Percentiles rank a stretch among this genome's conserved stretches.
These are phyloP conservation scores for Microplitis deprimator DNA, from an alignment of 2,888 invertebrate species.

Conservation along the genomic window DNA sequence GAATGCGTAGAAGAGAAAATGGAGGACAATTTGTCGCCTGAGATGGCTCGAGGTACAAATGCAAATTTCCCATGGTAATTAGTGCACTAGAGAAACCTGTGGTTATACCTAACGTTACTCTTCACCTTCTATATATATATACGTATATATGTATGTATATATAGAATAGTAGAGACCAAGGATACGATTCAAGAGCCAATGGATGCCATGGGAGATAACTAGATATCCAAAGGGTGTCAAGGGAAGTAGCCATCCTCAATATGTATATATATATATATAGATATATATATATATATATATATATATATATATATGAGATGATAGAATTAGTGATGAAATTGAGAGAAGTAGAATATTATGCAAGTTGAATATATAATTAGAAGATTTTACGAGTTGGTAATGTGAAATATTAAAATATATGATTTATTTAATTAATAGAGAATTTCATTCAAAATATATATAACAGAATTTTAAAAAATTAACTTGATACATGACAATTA, in stretches of 20 bases:
- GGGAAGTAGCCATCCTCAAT: conserved; percentile 11
- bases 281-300: background rate
- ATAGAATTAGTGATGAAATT: conserved; percentile 7
- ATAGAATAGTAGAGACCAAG: conserved; percentile 41
- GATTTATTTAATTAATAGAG: no score
- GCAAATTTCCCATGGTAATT: conserved; percentile 66
- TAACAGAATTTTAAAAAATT: no score
- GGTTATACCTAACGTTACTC: conserved; percentile 16
- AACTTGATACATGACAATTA: no score
- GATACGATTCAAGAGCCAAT: conserved; percentile 45
- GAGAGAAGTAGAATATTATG: conserved; percentile 29
- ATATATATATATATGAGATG: background rate
- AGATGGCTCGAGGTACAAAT: conserved; percentile 58
- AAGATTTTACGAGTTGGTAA: background rate
- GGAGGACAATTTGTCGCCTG: conserved; percentile 53
- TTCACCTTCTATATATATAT: background rate
- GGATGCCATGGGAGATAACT: conserved; percentile 58
- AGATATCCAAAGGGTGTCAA: conserved; percentile 48
- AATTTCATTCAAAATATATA: no score
- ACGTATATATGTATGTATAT: background rate
- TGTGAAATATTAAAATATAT: no score
- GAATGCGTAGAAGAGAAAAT: conserved; percentile 30
- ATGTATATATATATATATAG: background rate
- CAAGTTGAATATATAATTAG: conserved; percentile 12
- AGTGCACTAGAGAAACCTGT: conserved; percentile 54